These are phyloP conservation scores for Drepana falcataria DNA, from an alignment of 2,888 invertebrate genomes.

Conservation along the genomic window DNA sequence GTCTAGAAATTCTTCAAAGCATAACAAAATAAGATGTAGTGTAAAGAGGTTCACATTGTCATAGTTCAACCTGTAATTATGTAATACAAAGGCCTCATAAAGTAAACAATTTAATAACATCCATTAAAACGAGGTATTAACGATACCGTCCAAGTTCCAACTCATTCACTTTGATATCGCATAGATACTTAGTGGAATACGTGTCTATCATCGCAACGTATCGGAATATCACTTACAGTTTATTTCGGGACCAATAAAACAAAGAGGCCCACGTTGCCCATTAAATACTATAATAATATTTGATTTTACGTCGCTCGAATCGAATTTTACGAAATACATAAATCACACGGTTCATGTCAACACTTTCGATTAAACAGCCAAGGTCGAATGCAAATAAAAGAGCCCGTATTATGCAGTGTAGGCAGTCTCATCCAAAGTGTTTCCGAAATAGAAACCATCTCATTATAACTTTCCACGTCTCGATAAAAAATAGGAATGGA, in stretches of 20 bases:
- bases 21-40: no score
- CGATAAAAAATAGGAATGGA: conserved; percentile 68
- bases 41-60: conserved; percentile 2
- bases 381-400: conserved; percentile 52
- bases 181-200: conserved; percentile 21
- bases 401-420: conserved; percentile 45
- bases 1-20: no score
- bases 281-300: conserved; percentile 58
- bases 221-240: conserved; percentile 28
- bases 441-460: conserved; percentile 62
- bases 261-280: conserved; percentile 49
- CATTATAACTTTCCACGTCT: conserved; percentile 69
- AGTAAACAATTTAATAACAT: conserved; percentile 6
- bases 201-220: conserved; percentile 30
- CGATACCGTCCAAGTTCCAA: conserved; percentile 1
- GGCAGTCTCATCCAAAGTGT: conserved; percentile 60
- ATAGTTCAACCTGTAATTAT: conserved; percentile 6
- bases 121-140: conserved; percentile 2
- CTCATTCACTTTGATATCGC: conserved; percentile 14
- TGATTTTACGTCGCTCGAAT: conserved; percentile 60
- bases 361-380: conserved; percentile 70
- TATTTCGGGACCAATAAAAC: conserved; percentile 54
- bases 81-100: conserved; percentile 7
- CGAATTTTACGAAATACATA: conserved; percentile 59
- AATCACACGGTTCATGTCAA: conserved; percentile 65